These are phyloP conservation scores for Leptopilina clavipes DNA, from an alignment of 1,140 invertebrate species.

Conservation along the genomic window DNA sequence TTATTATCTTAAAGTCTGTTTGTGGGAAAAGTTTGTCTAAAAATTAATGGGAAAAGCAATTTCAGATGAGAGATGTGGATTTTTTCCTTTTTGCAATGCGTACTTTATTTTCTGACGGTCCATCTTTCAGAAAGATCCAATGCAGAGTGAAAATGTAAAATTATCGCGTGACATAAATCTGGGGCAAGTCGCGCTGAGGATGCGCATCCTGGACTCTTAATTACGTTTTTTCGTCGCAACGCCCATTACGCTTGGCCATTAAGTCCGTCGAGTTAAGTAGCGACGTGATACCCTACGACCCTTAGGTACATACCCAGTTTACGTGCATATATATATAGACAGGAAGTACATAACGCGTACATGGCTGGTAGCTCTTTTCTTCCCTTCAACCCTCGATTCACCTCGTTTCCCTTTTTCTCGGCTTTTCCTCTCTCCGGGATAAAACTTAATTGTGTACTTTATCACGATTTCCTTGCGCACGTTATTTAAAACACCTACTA, in stretches of 20 bases:
- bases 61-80: too few species aligned
- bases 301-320: slow-evolving; percentile 38
- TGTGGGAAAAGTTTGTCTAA: too few species aligned
- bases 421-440: slow-evolving; percentile 35
- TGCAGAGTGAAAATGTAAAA: slow-evolving; percentile 55
- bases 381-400: slow-evolving; percentile 41
- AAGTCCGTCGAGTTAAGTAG: slow-evolving; percentile 68
- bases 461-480: slow-evolving; percentile 62
- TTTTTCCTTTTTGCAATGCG: background rate
- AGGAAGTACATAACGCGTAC: slow-evolving; percentile 36
- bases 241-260: slow-evolving; percentile 65
- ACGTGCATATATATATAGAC: slow-evolving; percentile 42
- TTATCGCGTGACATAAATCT: slow-evolving; percentile 63
- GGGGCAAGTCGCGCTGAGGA: slow-evolving; percentile 41
- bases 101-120: background rate
- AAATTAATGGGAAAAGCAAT: too few species aligned
- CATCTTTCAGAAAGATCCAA: background rate
- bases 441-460: slow-evolving; percentile 69
- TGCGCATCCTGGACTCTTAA: slow-evolving; percentile 57
- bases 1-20: too few species aligned
- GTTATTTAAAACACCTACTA: slow-evolving; percentile 60
- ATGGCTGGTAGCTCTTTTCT: slow-evolving; percentile 41
- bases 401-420: slow-evolving; percentile 33
- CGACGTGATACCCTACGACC: slow-evolving; percentile 61
- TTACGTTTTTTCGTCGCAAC: slow-evolving; percentile 59